A percentile compares a stretch with the other conserved stretches of the same genome.
phyloP scores from a whole-genome alignment of 2,888 invertebrate genomes.

The Celastrina argiolus region DNA sequence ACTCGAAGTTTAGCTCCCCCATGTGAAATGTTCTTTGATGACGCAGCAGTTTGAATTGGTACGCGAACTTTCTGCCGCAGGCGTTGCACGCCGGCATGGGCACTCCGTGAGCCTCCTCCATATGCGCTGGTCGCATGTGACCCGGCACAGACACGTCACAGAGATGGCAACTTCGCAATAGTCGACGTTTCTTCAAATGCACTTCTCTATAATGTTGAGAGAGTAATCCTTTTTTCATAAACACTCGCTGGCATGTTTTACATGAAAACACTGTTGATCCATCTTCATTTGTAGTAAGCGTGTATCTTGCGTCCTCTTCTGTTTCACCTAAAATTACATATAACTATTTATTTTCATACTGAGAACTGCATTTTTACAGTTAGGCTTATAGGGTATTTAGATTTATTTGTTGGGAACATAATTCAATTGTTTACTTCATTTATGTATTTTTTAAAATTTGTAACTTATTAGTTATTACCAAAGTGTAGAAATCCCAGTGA shows the following conservation, averaged over 20 bases:
- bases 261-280: background rate
- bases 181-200: background rate
- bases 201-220: background rate
- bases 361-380: background rate
- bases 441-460: too few species aligned
- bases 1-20: slow-evolving; percentile 36
- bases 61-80: slow-evolving; percentile 46
- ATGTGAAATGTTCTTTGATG: slow-evolving; percentile 45
- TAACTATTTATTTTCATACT: slow-evolving; percentile 1
- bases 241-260: background rate
- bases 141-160: slow-evolving; percentile 41
- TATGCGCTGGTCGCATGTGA: slow-evolving; percentile 39
- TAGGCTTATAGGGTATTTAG: background rate
- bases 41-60: slow-evolving; percentile 36
- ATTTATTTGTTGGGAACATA: background rate
- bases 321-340: slow-evolving; percentile 8
- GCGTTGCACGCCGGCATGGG: slow-evolving; percentile 43
- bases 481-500: too few species aligned
- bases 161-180: background rate
- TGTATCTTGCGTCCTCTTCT: slow-evolving; percentile 17
- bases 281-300: background rate
- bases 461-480: too few species aligned
- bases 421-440: too few species aligned
- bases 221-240: background rate
- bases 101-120: slow-evolving; percentile 44